Evolutionary conservation across 2,888 invertebrate species (phyloP), one percentile per base, ranked within the genome.

Genomic region (Luperina testacea): DNA sequence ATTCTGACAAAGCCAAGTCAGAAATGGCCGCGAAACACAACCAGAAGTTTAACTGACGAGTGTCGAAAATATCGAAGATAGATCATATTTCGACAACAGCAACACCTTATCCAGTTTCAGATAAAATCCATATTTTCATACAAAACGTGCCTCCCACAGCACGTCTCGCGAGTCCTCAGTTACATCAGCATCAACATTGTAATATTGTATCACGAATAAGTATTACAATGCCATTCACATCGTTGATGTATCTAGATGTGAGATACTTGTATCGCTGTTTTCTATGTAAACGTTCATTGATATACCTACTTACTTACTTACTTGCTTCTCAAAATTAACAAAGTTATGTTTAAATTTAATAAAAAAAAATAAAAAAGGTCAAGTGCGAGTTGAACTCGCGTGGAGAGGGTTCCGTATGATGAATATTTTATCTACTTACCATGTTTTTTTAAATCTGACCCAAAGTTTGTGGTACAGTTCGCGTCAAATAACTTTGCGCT

Each of bases 61-160:
- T 27, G 45, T 64, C 53, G 11, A 38, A 64, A 61, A 74, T 59
- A 64, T 68, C 38, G 20, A 68, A 72, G 27, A 53, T 72, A 45
- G n/a, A 73, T 86, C 63, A 68, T 48, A 71, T 82, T 84, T 71
- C 78, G 27, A 27, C 48, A 64, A 75, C 17, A 72, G n/a, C 38
- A 82, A 68, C 38, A 68, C 45, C 42, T n/a, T 77, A 57, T 74
- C 73, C 61, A 69, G 45, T 86, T 78, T 75, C 73, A 63, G 64
- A 78, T 75, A 77, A 61, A n/a, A 72, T 53, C 27, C 48, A 70
- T 74, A 42, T 82, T 87, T 84, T 80, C 71, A 77, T 77, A 77
- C 80, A 82, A 87, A 89, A 87, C 90, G 86, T 91, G 90, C 85
- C 86, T 86, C 71, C 63, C 75, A 79, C 72, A 76, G 87, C 90